Percentiles rank a stretch among this genome's conserved stretches.
Conservation (phyloP, 1,140 invertebrate genomes). For the Anastatus disparis region DNA sequence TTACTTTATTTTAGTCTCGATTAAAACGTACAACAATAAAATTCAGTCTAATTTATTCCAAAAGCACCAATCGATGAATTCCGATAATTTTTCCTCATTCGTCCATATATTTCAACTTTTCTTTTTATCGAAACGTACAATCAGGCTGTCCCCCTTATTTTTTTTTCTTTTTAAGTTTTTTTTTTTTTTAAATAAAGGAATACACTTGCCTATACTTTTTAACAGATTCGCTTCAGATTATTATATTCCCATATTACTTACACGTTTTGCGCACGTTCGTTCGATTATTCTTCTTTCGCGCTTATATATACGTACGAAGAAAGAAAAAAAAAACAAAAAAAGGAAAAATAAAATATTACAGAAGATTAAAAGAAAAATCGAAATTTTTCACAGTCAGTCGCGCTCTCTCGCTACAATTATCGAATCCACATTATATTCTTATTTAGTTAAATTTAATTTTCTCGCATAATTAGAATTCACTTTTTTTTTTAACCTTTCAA, state of each 20-base stretch:
- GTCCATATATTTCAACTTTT: slow-evolving; percentile 13
- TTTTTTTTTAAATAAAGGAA: slow-evolving; percentile 26
- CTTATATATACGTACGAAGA: no score
- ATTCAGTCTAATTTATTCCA: slow-evolving; percentile 66
- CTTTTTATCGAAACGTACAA: neutral
- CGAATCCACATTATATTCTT: slow-evolving; percentile 15
- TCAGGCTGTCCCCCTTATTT: neutral
- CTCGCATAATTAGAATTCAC: no score
- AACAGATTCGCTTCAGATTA: no score
- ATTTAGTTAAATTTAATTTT: neutral
- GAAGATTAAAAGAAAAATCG: slow-evolving; percentile 2
- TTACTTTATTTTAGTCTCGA: slow-evolving; percentile 40
- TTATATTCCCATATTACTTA: neutral
- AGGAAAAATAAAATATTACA: no score
- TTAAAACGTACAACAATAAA: slow-evolving; percentile 60
- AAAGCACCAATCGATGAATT: slow-evolving; percentile 62
- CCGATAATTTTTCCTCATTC: slow-evolving; percentile 39
- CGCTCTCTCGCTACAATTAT: slow-evolving; percentile 4
- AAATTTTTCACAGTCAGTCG: slow-evolving; percentile 4
- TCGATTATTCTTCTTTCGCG: neutral
- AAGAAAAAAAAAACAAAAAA: no score
- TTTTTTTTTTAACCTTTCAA: no score
- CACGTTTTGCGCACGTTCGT: neutral
- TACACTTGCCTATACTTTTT: slow-evolving; percentile 43
- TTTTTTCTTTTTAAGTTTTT: no score